Conservation (phyloP, 2,113 vertebrate genomes). For the Oostethus manadensis region DNA sequence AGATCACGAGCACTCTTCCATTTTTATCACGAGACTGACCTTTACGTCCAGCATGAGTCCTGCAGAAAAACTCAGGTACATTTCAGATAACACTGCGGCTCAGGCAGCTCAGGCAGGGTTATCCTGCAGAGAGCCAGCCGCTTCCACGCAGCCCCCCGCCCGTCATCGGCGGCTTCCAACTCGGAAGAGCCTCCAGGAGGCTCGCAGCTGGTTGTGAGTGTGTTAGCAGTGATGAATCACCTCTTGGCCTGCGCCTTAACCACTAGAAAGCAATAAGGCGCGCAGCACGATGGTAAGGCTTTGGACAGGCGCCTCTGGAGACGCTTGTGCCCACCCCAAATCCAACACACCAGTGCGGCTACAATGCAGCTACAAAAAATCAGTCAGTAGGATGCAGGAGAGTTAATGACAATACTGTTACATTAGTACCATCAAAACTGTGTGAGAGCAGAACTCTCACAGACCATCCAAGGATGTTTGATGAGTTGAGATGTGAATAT, state of each 20-base stretch:
- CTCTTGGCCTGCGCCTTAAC: slow-evolving; percentile 20
- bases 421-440: no score
- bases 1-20: not conserved
- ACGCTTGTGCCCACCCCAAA: not conserved
- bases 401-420: no score
- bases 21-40: not conserved
- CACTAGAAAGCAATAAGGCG: slow-evolving; percentile 42
- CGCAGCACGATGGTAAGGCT: slow-evolving; percentile 22
- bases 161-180: slow-evolving; percentile 22
- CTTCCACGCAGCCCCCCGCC: not conserved
- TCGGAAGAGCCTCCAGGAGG: slow-evolving; percentile 26
- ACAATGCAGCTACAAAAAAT: no score
- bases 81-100: no score
- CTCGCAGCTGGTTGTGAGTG: slow-evolving; percentile 24
- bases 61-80: no score
- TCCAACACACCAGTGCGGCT: not conserved
- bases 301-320: slow-evolving; percentile 23
- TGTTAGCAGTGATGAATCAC: slow-evolving; percentile 38
- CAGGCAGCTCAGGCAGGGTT: no score
- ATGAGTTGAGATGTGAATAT: no score
- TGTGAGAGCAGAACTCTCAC: no score
- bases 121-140: no score
- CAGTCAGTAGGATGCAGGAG: no score
- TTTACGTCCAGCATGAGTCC: no score
- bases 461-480: no score